Evolutionary conservation across 2,797 vertebrate species (phyloP), one percentile per base, ranked within the genome.

Genomic region (Corythornis leucogaster): DNA sequence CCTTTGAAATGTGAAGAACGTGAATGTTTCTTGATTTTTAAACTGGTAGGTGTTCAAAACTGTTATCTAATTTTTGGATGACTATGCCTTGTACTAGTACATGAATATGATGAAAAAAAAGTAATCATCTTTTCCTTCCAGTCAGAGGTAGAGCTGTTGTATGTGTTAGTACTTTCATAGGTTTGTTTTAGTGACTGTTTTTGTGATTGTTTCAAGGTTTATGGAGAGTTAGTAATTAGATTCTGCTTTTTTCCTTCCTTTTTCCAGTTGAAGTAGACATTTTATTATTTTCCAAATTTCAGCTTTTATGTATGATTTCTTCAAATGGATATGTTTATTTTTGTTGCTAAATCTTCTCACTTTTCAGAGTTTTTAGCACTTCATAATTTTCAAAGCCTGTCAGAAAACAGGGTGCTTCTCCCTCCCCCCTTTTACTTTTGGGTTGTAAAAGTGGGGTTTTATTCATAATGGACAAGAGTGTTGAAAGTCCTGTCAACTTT

Each of bases 381-480:
- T 79, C 3, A 3, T 38, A 51, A 31, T 61, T 94, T 90, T 31
- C 59, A 54, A 71, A 85, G 9, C 5, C 15, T 53, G 35, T 67
- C 40, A 84, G 19, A 82, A 43, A 85, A 71, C 11, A 85, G 13
- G 57, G 28, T 16, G 14, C 48, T 16, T 50, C 3, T 1, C 11
- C 11, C 11, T 9, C 15, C 2, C 1, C 3, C 6, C 2, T 85
- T 38, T 78, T 79, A 25, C 61, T 93, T 87, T 76, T 64, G 12
- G 3, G 5, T 83, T 8, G 30, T 82, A 81, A 35, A 93, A 83
- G 11, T 13, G 6, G 9, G 82, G 87, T 91, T 83, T 45, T 73
- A 28, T 83, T 90, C 25, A 42, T 89, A 93, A 95, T 84, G 85
- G 89, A 33, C 35, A 95, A 95, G 94, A 51, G 77, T 92, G 94